Evolutionary conservation across 1,140 invertebrate genomes (phyloP).

Genomic region (Hestina assimilis): DNA sequence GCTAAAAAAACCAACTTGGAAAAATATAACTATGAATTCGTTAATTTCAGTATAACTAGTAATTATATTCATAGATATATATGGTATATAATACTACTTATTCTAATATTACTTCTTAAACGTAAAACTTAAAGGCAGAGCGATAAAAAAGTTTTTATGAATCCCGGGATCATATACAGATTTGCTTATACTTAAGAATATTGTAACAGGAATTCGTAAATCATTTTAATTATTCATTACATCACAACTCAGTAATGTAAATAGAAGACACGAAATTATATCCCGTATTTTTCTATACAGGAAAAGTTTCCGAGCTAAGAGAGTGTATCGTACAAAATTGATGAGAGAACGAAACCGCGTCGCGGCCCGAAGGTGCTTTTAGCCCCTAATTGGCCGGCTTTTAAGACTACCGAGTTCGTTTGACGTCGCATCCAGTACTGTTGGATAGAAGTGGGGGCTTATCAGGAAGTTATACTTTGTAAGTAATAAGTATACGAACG

Average conservation of each 20-base stretch:
- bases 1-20: too few species aligned
- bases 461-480: conserved; percentile 7
- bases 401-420: conserved; percentile 76
- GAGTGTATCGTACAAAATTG: conserved; percentile 71
- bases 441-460: conserved; percentile 9
- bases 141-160: too few species aligned
- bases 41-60: too few species aligned
- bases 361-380: conserved; percentile 74
- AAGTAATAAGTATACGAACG: not conserved
- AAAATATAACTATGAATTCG: too few species aligned
- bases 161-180: too few species aligned
- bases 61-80: too few species aligned
- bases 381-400: conserved; percentile 78
- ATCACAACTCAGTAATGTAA: conserved; percentile 11
- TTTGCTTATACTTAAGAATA: too few species aligned
- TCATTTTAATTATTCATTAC: conserved; percentile 9
- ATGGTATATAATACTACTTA: too few species aligned
- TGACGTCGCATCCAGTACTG: conserved; percentile 45
- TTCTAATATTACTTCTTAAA: too few species aligned
- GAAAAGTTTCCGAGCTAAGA: conserved; percentile 55
- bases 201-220: too few species aligned
- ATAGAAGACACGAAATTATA: conserved; percentile 6
- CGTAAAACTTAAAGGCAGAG: too few species aligned
- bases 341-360: conserved; percentile 64
- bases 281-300: conserved; percentile 25